These are phyloP conservation scores for Orestias chungarensis DNA, from an alignment of 2,797 vertebrate genomes.

Conservation along the genomic window DNA sequence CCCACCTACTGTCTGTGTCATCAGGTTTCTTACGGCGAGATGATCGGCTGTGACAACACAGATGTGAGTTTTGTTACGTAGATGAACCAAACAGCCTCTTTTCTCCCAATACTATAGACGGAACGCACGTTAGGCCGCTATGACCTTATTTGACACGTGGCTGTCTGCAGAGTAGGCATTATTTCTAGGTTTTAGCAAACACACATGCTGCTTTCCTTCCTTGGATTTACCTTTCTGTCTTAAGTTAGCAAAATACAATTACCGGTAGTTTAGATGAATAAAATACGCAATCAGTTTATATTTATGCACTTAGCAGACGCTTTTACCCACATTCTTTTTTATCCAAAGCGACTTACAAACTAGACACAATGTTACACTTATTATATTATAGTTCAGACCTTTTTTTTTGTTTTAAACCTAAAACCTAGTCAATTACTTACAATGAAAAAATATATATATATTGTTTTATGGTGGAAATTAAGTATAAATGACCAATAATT, in stretches of 20 bases:
- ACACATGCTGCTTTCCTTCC: not conserved
- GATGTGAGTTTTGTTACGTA: constrained; percentile 84
- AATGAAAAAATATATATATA: not conserved
- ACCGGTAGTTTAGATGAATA: not conserved
- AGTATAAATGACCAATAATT: not conserved
- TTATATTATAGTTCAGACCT: not conserved
- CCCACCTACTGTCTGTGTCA: constrained; percentile 99
- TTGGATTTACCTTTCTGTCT: not conserved
- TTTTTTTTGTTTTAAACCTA: not conserved
- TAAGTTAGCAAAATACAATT: not conserved
- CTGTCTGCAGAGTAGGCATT: not conserved
- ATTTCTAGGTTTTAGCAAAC: not conserved
- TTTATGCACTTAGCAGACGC: not conserved
- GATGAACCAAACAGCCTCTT: not conserved
- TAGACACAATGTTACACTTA: too few relatives aligned
- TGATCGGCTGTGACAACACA: constrained; percentile 99
- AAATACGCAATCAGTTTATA: not conserved
- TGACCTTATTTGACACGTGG: not conserved
- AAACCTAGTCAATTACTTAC: too few relatives aligned
- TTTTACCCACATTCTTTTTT: too few relatives aligned
- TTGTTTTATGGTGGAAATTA: not conserved
- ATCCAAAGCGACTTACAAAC: too few relatives aligned
- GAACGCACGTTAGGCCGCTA: not conserved
- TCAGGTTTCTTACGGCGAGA: constrained; percentile 99
- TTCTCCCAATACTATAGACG: not conserved